Evolutionary conservation across 2,113 vertebrate species (phyloP).

Genomic region (Bos taurus): ARS-UCD2.0 NC_037348.1:51986001-51986500

Average conservation of each 20-base stretch:
- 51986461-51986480: not conserved
- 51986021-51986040: not conserved
- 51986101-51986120: not conserved
- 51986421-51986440: not conserved
- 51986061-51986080: not conserved
- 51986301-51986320: not conserved
- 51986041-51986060: not conserved
- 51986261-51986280: not conserved
- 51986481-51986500: not conserved
- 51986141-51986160: not conserved
- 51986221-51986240: not conserved
- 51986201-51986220: not conserved
- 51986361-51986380: not conserved
- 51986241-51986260: not conserved
- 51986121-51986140: not conserved
- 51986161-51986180: not conserved
- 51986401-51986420: not conserved
- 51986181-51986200: not conserved
- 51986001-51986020: not conserved
- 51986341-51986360: not conserved
- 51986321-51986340: not conserved
- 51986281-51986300: not conserved
- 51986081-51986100: accelerated
- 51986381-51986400: not conserved
- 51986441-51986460: not conserved